Conservation (phyloP, 2,113 vertebrate species). For the Xiphorhynchus elegans region DNA sequence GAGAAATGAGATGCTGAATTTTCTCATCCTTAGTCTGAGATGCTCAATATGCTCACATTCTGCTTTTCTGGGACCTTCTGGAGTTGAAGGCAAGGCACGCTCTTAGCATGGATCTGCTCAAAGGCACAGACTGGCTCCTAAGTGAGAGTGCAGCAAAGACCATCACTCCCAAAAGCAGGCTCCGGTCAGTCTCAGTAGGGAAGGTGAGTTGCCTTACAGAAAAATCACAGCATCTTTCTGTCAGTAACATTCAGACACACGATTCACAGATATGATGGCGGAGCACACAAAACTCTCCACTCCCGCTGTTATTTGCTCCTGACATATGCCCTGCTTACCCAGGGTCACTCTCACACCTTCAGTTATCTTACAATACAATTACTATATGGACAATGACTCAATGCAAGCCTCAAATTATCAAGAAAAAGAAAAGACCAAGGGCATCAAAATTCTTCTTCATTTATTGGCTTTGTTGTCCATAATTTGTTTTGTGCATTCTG, state of each 20-base stretch:
- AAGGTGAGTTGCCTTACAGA: not conserved
- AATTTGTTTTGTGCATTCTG: not conserved
- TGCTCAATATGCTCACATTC: not conserved
- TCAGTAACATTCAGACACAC: not conserved
- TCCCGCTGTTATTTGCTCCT: not conserved
- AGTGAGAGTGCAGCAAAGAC: not conserved
- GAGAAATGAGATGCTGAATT: not conserved
- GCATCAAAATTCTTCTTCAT: not conserved
- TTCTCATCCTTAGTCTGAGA: not conserved
- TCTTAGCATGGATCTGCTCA: not conserved
- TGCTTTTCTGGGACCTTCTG: not conserved
- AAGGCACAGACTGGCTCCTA: not conserved
- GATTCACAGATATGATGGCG: not conserved
- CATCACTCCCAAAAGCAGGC: not conserved
- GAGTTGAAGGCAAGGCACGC: not conserved
- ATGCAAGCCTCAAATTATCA: not conserved
- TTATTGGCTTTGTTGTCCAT: not conserved
- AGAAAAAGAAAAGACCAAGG: not conserved
- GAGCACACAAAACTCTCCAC: not conserved
- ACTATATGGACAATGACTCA: not conserved
- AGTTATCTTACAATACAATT: not conserved
- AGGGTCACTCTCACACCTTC: not conserved
- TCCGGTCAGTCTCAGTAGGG: not conserved
- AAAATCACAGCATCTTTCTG: not conserved
- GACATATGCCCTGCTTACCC: not conserved